Conservation (phyloP, 2,113 vertebrate genomes). For the pig (Sus scrofa) region DNA sequence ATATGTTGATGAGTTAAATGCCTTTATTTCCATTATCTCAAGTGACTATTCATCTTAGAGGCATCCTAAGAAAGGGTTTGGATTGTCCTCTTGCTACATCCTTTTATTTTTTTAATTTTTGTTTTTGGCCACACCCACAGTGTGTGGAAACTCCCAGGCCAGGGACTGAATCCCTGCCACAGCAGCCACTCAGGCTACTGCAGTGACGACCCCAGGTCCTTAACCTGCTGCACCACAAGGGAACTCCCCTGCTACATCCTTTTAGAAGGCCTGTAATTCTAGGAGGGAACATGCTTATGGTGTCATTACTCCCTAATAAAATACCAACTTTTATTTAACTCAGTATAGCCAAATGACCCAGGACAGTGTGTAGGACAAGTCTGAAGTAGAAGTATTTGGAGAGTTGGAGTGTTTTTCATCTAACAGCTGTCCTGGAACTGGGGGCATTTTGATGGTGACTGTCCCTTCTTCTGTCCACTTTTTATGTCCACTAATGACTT, state of each 20-base stretch:
- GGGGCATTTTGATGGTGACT: not conserved
- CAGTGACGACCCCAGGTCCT: too few relatives aligned
- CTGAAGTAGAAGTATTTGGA: not conserved
- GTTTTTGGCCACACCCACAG: too few relatives aligned
- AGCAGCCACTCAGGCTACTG: too few relatives aligned
- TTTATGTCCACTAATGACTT: not conserved
- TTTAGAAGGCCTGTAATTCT: not conserved
- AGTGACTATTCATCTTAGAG: not conserved
- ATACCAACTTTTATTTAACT: not conserved
- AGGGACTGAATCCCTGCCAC: too few relatives aligned
- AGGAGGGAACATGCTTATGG: not conserved
- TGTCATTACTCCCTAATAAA: conserved; percentile 51
- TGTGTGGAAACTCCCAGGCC: too few relatives aligned
- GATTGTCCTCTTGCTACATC: not conserved
- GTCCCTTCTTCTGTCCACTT: not conserved
- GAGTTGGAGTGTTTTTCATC: not conserved
- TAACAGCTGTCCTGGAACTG: not conserved
- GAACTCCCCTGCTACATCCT: not conserved
- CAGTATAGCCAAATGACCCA: not conserved
- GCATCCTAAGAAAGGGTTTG: not conserved
- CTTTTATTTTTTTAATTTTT: not conserved
- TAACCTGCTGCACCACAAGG: too few relatives aligned
- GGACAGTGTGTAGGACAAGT: not conserved
- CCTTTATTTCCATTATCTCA: not conserved
- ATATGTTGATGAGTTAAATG: not conserved